Conservation (phyloP, 2,113 vertebrate species). For the Megaceryle torquata region DNA sequence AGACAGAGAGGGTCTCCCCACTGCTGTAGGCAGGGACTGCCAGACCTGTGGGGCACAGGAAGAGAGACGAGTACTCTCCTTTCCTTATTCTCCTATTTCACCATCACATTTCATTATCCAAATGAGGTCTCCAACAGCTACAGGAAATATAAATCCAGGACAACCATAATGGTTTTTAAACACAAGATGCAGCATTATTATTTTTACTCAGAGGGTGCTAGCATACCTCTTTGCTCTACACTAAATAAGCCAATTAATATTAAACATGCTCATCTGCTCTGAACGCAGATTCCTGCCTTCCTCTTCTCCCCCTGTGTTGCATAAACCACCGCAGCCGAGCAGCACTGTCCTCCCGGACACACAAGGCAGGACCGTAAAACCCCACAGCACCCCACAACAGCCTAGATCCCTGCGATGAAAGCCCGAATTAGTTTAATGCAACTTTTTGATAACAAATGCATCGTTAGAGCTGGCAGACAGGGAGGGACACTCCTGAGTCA, state of each 20-base stretch:
- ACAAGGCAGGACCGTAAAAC: not conserved
- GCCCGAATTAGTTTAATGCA: fast-evolving
- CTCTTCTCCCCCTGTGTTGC: not conserved
- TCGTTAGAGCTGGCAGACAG: not conserved
- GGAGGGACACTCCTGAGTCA: not conserved
- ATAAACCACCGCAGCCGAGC: not conserved
- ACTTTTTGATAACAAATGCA: fast-evolving
- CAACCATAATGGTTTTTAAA: not conserved
- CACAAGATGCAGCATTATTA: not conserved
- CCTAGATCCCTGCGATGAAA: not conserved
- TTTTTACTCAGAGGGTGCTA: not conserved
- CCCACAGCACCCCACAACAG: not conserved
- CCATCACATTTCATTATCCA: not conserved
- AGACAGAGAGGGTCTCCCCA: not conserved
- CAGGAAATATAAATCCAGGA: not conserved
- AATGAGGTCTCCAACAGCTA: not conserved
- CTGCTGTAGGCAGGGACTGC: not conserved
- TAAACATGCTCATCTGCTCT: not conserved
- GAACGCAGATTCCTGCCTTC: not conserved
- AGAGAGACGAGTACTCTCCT: not conserved
- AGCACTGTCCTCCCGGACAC: not conserved
- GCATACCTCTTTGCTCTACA: not conserved
- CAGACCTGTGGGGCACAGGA: not conserved
- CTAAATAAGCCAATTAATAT: not conserved
- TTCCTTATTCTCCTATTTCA: not conserved